A percentile compares a stretch with the other conserved stretches of the same genome.
Evolutionary conservation across 2,113 vertebrate genomes (phyloP).

Genomic region (Archocentrus centrarchus): DNA sequence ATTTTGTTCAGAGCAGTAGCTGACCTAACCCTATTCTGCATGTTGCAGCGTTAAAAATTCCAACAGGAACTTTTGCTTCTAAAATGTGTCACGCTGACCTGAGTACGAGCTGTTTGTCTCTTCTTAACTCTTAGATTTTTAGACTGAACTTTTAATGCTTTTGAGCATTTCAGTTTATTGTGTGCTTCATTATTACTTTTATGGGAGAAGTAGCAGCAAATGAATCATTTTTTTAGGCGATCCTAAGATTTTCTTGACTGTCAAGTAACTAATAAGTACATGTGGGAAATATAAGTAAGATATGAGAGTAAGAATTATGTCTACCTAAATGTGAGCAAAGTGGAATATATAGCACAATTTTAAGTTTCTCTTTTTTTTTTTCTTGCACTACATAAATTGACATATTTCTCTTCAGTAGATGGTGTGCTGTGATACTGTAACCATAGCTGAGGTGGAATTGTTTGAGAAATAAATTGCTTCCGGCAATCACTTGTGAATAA

Average conservation of each 20-base stretch:
- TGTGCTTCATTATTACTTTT: background rate
- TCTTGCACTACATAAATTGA: background rate
- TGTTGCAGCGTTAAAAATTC: slow-evolving; percentile 16
- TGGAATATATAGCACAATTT: background rate
- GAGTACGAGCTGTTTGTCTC: background rate
- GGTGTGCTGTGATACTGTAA: background rate
- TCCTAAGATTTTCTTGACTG: background rate
- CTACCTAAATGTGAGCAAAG: background rate
- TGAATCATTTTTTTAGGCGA: too few species aligned
- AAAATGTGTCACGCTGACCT: slow-evolving; percentile 16
- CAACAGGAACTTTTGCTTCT: background rate
- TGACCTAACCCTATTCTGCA: slow-evolving; percentile 40
- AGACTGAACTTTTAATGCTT: background rate
- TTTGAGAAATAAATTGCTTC: background rate
- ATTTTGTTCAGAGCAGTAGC: slow-evolving; percentile 61
- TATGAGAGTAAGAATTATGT: background rate
- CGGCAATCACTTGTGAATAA: background rate
- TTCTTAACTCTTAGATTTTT: background rate
- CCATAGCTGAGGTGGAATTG: background rate
- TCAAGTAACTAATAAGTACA: background rate
- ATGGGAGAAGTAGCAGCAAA: background rate
- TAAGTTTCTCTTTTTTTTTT: background rate
- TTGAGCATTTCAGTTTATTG: background rate
- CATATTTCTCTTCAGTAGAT: background rate
- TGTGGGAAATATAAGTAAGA: background rate